A percentile compares a stretch with the other conserved stretches of the same genome.
Evolutionary conservation across 1,140 invertebrate genomes (phyloP).

Genomic region (Drosophila aff.): DNA sequence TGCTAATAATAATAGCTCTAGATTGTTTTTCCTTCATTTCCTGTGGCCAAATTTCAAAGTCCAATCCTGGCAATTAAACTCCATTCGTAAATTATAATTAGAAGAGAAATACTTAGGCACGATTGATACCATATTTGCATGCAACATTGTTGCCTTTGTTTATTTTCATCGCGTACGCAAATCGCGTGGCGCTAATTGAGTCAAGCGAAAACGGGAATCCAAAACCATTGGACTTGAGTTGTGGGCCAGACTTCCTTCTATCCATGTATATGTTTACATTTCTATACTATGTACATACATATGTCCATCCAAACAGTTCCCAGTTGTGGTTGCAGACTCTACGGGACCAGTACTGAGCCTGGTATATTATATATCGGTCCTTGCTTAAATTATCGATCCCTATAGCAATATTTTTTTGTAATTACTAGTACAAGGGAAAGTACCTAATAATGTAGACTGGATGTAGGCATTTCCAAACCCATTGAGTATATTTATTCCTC

Average conservation of each 20-base stretch:
- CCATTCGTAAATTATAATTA: slow-evolving; percentile 10
- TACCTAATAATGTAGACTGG: background rate
- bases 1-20: background rate
- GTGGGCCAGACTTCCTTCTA: slow-evolving; percentile 30
- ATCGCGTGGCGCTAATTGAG: slow-evolving; percentile 38
- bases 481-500: background rate
- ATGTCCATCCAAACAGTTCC: background rate
- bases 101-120: slow-evolving; percentile 4
- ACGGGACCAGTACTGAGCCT: background rate
- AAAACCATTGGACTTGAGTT: slow-evolving; percentile 32
- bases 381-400: background rate
- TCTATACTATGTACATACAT: background rate
- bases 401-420: too few species aligned
- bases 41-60: background rate
- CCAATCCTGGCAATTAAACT: background rate
- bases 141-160: slow-evolving; percentile 40
- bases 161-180: slow-evolving; percentile 37
- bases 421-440: too few species aligned
- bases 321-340: slow-evolving; percentile 5
- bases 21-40: background rate
- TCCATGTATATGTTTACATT: slow-evolving; percentile 9
- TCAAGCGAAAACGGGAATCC: slow-evolving; percentile 34
- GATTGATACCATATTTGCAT: slow-evolving; percentile 9
- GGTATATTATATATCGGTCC: background rate
- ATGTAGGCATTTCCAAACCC: background rate